These are phyloP conservation scores for Diplodus sargus DNA, from an alignment of 2,797 vertebrate species.

Conservation along the genomic window DNA sequence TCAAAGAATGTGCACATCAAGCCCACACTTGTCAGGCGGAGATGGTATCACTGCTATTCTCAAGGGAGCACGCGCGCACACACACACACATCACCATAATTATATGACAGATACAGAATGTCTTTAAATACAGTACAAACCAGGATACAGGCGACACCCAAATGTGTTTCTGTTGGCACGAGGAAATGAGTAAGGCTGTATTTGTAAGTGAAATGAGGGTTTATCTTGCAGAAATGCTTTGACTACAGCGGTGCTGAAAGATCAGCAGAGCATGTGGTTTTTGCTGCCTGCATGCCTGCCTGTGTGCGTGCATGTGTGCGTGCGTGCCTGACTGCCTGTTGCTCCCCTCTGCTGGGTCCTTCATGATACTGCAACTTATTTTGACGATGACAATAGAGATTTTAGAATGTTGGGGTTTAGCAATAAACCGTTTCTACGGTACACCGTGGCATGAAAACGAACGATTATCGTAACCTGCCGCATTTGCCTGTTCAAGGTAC, in stretches of 20 bases:
- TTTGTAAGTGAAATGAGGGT: slow-evolving; percentile 63
- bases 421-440: too few relatives aligned
- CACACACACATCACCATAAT: slow-evolving; percentile 24
- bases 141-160: background rate
- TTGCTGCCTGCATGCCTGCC: background rate
- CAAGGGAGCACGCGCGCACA: slow-evolving; percentile 18
- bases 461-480: too few relatives aligned
- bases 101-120: slow-evolving; percentile 8
- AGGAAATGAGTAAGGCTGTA: slow-evolving; percentile 29
- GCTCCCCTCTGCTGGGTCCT: slow-evolving; percentile 83
- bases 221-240: slow-evolving; percentile 46
- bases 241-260: slow-evolving; percentile 26
- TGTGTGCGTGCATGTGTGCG: background rate
- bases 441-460: too few relatives aligned
- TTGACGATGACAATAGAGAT: slow-evolving; percentile 16
- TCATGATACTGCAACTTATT: slow-evolving; percentile 72
- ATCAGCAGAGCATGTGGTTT: slow-evolving; percentile 16
- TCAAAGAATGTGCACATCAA: slow-evolving; percentile 84
- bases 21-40: slow-evolving; percentile 78
- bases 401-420: background rate
- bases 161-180: slow-evolving; percentile 3
- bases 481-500: too few relatives aligned
- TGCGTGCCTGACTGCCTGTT: slow-evolving; percentile 50
- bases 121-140: slow-evolving; percentile 8
- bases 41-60: slow-evolving; percentile 68